phyloP scores from a whole-genome alignment of 2,888 invertebrate genomes.

The Heliconius aoede region DNA sequence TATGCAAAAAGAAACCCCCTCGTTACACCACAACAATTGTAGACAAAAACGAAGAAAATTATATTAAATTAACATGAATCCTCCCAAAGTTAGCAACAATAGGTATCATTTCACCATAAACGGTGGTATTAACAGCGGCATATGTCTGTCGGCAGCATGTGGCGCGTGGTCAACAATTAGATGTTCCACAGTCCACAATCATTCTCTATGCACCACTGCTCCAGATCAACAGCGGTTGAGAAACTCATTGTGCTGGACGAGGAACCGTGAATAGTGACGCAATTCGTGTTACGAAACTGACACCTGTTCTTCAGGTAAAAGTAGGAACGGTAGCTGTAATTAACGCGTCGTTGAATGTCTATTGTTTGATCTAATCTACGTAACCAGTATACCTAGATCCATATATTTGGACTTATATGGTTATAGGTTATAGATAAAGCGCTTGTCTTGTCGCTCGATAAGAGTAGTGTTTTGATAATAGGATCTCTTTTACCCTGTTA shows the following conservation, averaged over 20 bases:
- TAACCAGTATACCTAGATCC: neutral
- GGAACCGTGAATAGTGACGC: constrained; percentile 43
- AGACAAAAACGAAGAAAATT: constrained; percentile 1
- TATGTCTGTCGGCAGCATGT: constrained; percentile 69
- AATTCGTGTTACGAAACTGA: constrained; percentile 35
- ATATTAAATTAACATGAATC: constrained; percentile 33
- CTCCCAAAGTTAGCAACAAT: constrained; percentile 51
- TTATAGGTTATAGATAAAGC: too few relatives aligned
- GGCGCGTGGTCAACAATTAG: constrained; percentile 54
- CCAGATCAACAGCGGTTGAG: constrained; percentile 54
- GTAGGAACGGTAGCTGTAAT: constrained; percentile 9
- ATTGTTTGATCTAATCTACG: neutral
- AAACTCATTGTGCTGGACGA: constrained; percentile 51
- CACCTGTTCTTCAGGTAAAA: constrained; percentile 22
- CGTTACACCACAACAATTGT: neutral
- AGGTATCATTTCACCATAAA: constrained; percentile 60
- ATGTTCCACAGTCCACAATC: constrained; percentile 50
- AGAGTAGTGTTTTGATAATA: too few relatives aligned
- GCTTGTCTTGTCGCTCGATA: too few relatives aligned
- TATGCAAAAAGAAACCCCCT: neutral
- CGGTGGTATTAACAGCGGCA: constrained; percentile 57
- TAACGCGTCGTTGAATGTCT: neutral
- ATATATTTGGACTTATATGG: too few relatives aligned
- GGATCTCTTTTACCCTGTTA: too few relatives aligned
- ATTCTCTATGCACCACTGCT: constrained; percentile 62